Conservation (phyloP, 2,888 invertebrate genomes). For the Yponomeuta plumbellus region DNA sequence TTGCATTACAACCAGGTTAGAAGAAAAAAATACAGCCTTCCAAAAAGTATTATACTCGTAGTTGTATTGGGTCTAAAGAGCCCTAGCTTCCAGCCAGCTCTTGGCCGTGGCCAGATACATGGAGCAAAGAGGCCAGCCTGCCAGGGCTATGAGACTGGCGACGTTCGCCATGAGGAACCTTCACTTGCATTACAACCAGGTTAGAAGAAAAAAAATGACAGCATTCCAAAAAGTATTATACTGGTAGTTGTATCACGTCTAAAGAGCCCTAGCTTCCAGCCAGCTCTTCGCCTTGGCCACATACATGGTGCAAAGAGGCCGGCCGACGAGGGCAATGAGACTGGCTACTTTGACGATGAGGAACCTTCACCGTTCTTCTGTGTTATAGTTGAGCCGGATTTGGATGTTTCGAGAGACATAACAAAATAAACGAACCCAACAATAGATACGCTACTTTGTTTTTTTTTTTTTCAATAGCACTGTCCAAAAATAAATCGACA, state of each 20-base stretch:
- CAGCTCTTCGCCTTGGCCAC: slow-evolving; percentile 90
- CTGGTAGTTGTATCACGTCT: slow-evolving; percentile 39
- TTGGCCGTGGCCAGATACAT: slow-evolving; percentile 91
- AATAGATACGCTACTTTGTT: no score
- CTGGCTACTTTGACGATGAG: slow-evolving; percentile 89
- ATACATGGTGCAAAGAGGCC: slow-evolving; percentile 90
- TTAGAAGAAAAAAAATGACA: neutral
- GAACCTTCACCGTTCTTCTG: slow-evolving; percentile 86
- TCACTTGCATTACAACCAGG: no score
- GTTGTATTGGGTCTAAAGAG: no score
- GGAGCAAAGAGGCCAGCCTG: slow-evolving; percentile 89
- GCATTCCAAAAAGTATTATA: neutral
- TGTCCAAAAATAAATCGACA: no score
- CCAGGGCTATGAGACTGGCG: slow-evolving; percentile 88
- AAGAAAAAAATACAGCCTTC: neutral
- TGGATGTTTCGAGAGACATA: no score
- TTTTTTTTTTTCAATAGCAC: no score
- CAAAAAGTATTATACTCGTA: slow-evolving; percentile 30
- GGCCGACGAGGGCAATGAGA: slow-evolving; percentile 87
- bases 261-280: slow-evolving; percentile 85
- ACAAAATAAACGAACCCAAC: no score
- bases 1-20: slow-evolving; percentile 87
- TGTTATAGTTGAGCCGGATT: no score
- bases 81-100: no score
- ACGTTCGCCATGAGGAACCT: slow-evolving; percentile 77